Evolutionary conservation across 2,113 vertebrate genomes (phyloP), one percentile per base, ranked within the genome.

Genomic region (Ramphastos sulfuratus): DNA sequence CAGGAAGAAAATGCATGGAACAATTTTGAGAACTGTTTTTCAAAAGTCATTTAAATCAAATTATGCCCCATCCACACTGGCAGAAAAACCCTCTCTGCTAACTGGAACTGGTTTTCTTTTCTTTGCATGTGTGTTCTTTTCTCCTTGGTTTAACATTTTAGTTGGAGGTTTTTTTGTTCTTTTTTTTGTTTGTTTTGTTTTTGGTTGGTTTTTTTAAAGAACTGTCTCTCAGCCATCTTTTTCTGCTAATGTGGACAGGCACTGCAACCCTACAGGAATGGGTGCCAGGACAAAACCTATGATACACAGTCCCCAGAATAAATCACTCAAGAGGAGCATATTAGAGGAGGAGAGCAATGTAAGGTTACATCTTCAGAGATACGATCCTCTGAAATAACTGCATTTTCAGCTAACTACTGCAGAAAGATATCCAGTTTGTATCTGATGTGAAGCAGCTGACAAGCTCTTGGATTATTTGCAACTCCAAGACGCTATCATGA

Each of bases 1-100:
- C 96, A 96, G 90, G 95, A 96, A 95, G 94, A 94, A 96, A 96
- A 95, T 88, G 92, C 95, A 95, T 94, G 96, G 96, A 96, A 96
- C 95, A 96, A 87, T 95, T 96, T 95, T 88, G 63, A 96, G 85
- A 94, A 91, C 90, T 96, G 92, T 95, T 96, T 95, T 96, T 96
- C 96, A 96, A 90, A 95, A 95, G 94, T 95, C 90, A 95, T 96
- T 95, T 96, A 96, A 96, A 96, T 96, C 96, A 96, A 95, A 96
- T 96, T 96, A 96, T 96, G 93, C 90, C 96, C 91, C 70, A 82
- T 96, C 87, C 90, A 95, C 85, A 95, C 90, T 89, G 15, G 96
- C 94, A 95, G 90, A 87, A 94, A 95, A 95, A 82, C 24, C 63
- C 73, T 90, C 59, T 83, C 85, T 90, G 15, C 82, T 95, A 95